A percentile compares a stretch with the other conserved stretches of the same genome.
Conservation (phyloP, 2,888 invertebrate genomes). For the Stramonita haemastoma region DNA sequence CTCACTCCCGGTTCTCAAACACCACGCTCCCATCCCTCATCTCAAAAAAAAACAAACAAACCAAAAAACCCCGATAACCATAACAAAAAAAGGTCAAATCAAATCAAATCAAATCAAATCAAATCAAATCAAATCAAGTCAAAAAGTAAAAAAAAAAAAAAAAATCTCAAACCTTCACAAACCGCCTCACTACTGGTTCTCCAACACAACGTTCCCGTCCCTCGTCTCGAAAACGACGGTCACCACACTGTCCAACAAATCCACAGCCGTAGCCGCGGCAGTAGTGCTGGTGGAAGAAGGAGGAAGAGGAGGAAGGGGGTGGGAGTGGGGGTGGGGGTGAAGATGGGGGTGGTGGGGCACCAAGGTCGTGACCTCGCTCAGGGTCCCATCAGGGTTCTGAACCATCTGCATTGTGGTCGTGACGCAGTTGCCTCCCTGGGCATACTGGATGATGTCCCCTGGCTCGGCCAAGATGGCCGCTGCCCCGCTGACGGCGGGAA, state of each 20-base stretch:
- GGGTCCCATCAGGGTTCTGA: slow-evolving; percentile 22
- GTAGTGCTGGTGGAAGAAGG: not conserved
- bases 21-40: too few species aligned
- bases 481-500: not conserved
- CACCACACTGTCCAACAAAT: slow-evolving; percentile 5
- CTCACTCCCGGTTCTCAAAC: too few species aligned
- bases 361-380: slow-evolving; percentile 20
- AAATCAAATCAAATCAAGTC: too few species aligned
- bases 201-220: slow-evolving; percentile 6
- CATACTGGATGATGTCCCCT: not conserved
- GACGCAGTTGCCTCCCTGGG: not conserved
- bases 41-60: too few species aligned
- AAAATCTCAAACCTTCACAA: too few species aligned
- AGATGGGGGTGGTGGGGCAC: slow-evolving; percentile 10
- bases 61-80: too few species aligned
- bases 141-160: too few species aligned
- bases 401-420: slow-evolving; percentile 32
- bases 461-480: not conserved
- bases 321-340: not conserved
- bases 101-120: too few species aligned
- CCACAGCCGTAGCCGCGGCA: not conserved
- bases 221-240: slow-evolving; percentile 15
- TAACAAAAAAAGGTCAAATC: too few species aligned
- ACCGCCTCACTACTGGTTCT: not conserved
- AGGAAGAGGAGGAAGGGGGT: not conserved